Evolutionary conservation across 2,113 vertebrate species (phyloP).

Genomic region (Caretta caretta): DNA sequence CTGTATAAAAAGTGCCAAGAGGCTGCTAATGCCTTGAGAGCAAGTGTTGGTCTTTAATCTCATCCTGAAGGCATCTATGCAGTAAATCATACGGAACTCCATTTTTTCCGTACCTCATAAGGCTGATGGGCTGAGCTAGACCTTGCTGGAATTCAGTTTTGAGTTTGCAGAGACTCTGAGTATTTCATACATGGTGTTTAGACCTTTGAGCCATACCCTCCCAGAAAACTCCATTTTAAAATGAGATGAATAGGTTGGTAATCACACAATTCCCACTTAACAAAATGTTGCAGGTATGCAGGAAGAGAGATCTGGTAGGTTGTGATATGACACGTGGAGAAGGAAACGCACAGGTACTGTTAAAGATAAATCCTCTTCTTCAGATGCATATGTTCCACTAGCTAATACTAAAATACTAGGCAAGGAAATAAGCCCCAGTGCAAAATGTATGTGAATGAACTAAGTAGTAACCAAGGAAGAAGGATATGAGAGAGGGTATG

Average conservation of each 20-base stretch:
- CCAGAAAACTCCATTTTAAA: neutral
- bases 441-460: neutral
- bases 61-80: neutral
- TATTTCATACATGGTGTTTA: neutral
- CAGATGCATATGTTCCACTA: neutral
- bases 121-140: too few species aligned
- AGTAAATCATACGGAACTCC: neutral
- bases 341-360: neutral
- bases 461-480: neutral
- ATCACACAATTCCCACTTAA: neutral
- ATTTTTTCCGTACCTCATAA: neutral
- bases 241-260: neutral
- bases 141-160: neutral
- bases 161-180: neutral
- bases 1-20: neutral
- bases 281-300: neutral
- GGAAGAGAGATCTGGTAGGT: neutral
- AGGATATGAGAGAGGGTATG: neutral
- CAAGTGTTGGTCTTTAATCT: neutral
- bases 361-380: neutral
- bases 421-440: neutral
- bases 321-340: rapidly evolving
- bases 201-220: rapidly evolving
- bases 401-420: neutral
- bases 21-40: neutral